Conservation (phyloP, 92 coral and sea anemone species). For the Umimayanthus kanabou region DNA sequence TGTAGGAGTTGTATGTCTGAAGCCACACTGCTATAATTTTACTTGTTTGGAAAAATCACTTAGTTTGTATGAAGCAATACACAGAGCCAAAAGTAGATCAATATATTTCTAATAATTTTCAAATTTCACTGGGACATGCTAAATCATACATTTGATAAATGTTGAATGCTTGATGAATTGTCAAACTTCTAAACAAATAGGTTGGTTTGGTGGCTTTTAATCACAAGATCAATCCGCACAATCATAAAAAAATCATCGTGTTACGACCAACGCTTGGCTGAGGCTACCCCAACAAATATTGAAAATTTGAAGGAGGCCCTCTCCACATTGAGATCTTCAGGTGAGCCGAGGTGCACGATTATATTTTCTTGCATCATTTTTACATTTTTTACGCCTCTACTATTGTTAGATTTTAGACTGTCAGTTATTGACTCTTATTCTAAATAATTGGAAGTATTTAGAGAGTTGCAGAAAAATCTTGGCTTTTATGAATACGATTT, state of each 20-base stretch:
- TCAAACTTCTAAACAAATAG: constrained; percentile 37
- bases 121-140: neutral
- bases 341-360: constrained; percentile 17
- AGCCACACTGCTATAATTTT: too few relatives aligned
- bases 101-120: too few relatives aligned
- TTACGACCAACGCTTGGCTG: constrained; percentile 43
- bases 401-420: neutral
- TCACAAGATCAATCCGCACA: constrained; percentile 43
- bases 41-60: too few relatives aligned
- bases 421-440: too few relatives aligned
- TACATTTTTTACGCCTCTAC: neutral
- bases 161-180: neutral
- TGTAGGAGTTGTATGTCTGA: too few relatives aligned
- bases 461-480: neutral
- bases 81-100: too few relatives aligned
- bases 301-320: constrained; percentile 42
- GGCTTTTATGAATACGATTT: too few relatives aligned
- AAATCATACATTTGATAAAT: neutral
- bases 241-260: constrained; percentile 28
- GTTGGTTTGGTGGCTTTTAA: constrained; percentile 65
- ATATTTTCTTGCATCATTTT: neutral
- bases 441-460: too few relatives aligned
- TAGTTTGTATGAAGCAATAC: too few relatives aligned
- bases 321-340: constrained; percentile 15
- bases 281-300: constrained; percentile 53